Percentiles rank a stretch among this genome's conserved stretches.
These are phyloP conservation scores for Pteruthius melanotis DNA, from an alignment of 2,113 vertebrate genomes.

Conservation along the genomic window DNA sequence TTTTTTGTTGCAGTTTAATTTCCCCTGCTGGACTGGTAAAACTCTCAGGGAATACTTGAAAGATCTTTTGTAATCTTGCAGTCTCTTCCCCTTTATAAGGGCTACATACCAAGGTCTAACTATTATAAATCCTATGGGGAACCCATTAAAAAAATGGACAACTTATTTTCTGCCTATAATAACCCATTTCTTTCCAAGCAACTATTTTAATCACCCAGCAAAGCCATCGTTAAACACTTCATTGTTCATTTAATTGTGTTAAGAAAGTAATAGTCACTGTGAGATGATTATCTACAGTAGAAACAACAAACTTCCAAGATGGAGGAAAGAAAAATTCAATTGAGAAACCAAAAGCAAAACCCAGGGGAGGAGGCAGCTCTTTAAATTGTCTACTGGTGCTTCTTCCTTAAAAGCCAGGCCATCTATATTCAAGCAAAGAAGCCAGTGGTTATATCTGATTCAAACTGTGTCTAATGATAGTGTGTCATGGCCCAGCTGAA, in stretches of 20 bases:
- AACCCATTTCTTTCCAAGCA: background rate
- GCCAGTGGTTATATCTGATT: background rate
- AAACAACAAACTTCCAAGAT: background rate
- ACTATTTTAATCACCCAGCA: background rate
- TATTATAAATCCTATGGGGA: background rate
- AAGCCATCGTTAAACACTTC: background rate
- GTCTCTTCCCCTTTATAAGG: background rate
- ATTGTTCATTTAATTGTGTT: background rate
- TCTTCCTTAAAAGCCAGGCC: background rate
- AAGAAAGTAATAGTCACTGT: background rate
- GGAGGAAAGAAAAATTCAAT: background rate
- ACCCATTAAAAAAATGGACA: background rate
- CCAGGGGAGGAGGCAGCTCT: background rate
- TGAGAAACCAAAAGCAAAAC: slow-evolving; percentile 15
- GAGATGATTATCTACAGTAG: background rate
- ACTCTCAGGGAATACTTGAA: slow-evolving; percentile 17
- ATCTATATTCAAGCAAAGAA: background rate
- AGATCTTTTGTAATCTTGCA: slow-evolving; percentile 17
- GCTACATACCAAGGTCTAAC: background rate
- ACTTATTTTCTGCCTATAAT: background rate
- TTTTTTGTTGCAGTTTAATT: slow-evolving; percentile 10
- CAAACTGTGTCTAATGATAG: background rate
- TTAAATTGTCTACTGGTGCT: background rate
- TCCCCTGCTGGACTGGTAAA: slow-evolving; percentile 16
- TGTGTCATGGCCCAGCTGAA: background rate